Percentiles rank a stretch among this genome's conserved stretches.
Evolutionary conservation across 2,888 invertebrate genomes (phyloP).

Genomic region (Cerastis leucographa): DNA sequence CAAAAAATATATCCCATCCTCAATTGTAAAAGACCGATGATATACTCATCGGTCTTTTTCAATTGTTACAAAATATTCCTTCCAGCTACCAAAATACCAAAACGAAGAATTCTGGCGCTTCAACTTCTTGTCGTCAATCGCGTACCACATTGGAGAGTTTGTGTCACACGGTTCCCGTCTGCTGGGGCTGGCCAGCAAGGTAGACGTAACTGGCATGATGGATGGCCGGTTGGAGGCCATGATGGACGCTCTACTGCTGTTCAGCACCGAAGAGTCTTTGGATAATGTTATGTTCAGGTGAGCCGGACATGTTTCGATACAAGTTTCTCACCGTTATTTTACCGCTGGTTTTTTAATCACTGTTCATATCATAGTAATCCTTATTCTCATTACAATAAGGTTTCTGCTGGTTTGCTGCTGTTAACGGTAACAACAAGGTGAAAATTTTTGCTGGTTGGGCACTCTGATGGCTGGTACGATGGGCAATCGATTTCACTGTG

Average conservation of each 20-base stretch:
- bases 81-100: slow-evolving; percentile 83
- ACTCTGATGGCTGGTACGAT: not conserved
- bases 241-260: slow-evolving; percentile 83
- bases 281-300: slow-evolving; percentile 87
- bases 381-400: not conserved
- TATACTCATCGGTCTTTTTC: not conserved
- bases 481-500: not conserved
- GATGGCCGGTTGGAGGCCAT: slow-evolving; percentile 80
- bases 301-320: not conserved
- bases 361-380: not conserved
- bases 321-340: not conserved
- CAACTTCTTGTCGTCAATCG: slow-evolving; percentile 84
- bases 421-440: not conserved
- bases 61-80: not conserved
- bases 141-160: slow-evolving; percentile 81
- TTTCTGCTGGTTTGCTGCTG: not conserved
- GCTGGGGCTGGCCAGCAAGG: slow-evolving; percentile 83
- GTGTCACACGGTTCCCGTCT: slow-evolving; percentile 84
- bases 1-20: too few species aligned
- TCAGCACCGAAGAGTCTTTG: slow-evolving; percentile 86
- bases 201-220: slow-evolving; percentile 79
- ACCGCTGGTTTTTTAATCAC: not conserved
- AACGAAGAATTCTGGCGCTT: slow-evolving; percentile 87
- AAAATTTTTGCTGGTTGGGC: not conserved
- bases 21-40: too few species aligned